phyloP scores from a whole-genome alignment of 2,888 invertebrate genomes.

The Pandemis heparana region DNA sequence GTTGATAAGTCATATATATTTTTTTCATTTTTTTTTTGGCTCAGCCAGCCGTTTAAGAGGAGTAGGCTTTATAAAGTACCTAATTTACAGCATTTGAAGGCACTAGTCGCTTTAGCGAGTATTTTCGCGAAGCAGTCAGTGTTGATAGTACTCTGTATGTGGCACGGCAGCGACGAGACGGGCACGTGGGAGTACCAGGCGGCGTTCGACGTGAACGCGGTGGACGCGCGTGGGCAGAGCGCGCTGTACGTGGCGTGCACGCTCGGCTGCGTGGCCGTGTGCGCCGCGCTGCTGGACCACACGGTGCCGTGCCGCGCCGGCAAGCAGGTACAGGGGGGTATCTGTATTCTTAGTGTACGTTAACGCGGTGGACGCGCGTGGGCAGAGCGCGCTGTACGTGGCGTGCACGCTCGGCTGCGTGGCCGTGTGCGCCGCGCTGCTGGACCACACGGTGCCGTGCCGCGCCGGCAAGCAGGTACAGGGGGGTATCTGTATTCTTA shows the following conservation, averaged over 20 bases:
- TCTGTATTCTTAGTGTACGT: too few species aligned
- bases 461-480: slow-evolving; percentile 37
- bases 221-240: slow-evolving; percentile 95
- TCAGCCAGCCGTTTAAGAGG: too few species aligned
- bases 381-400: slow-evolving; percentile 96
- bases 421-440: slow-evolving; percentile 90
- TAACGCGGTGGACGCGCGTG: slow-evolving; percentile 96
- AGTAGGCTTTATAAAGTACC: too few species aligned
- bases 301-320: slow-evolving; percentile 45
- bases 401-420: slow-evolving; percentile 94
- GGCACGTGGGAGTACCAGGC: slow-evolving; percentile 93
- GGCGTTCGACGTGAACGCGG: slow-evolving; percentile 97
- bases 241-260: slow-evolving; percentile 96
- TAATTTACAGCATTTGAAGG: too few species aligned
- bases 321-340: slow-evolving; percentile 39
- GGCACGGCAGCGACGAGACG: slow-evolving; percentile 87
- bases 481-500: too few species aligned
- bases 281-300: slow-evolving; percentile 88
- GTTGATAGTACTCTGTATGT: neutral
- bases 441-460: slow-evolving; percentile 64
- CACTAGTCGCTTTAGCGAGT: too few species aligned
- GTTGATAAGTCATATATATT: too few species aligned
- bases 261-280: slow-evolving; percentile 92
- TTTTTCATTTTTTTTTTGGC: too few species aligned
- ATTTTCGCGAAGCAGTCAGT: too few species aligned